These are phyloP conservation scores for Oxyruncus cristatus DNA, from an alignment of 2,113 vertebrate genomes.

Conservation along the genomic window DNA sequence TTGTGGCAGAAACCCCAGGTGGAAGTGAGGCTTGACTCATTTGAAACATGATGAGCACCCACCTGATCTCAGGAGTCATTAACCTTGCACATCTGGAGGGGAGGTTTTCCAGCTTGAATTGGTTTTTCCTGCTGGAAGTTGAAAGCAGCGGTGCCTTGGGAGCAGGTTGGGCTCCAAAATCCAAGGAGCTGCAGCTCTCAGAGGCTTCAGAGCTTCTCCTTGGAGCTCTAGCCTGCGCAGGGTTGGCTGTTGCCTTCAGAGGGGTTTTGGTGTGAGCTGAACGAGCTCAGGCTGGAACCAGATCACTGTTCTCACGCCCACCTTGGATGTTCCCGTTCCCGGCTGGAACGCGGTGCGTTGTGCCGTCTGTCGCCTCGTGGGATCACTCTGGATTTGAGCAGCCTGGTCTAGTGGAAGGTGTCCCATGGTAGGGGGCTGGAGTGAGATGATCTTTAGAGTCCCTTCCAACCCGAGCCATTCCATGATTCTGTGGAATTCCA, in stretches of 20 bases:
- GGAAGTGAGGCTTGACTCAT: accelerated
- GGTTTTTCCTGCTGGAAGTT: neutral
- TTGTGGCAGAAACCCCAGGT: accelerated
- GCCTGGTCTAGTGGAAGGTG: neutral
- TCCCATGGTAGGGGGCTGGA: neutral
- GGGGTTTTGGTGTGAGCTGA: neutral
- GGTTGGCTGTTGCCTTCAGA: neutral
- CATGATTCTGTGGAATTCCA: neutral
- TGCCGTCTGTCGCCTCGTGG: accelerated
- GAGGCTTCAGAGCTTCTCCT: neutral
- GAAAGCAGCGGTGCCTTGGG: accelerated
- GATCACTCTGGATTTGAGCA: neutral
- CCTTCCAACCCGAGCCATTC: neutral
- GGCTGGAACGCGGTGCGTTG: accelerated
- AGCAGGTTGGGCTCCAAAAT: neutral
- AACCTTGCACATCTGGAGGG: neutral
- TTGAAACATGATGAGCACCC: neutral
- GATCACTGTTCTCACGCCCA: accelerated
- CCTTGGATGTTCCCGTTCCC: neutral
- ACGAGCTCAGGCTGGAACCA: neutral
- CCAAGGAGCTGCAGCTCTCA: neutral
- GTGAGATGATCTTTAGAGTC: neutral
- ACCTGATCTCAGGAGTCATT: neutral
- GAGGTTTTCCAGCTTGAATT: neutral
- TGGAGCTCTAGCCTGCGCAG: neutral